Evolutionary conservation across 2,797 vertebrate genomes (phyloP).

Genomic region (Valencia hispanica): DNA sequence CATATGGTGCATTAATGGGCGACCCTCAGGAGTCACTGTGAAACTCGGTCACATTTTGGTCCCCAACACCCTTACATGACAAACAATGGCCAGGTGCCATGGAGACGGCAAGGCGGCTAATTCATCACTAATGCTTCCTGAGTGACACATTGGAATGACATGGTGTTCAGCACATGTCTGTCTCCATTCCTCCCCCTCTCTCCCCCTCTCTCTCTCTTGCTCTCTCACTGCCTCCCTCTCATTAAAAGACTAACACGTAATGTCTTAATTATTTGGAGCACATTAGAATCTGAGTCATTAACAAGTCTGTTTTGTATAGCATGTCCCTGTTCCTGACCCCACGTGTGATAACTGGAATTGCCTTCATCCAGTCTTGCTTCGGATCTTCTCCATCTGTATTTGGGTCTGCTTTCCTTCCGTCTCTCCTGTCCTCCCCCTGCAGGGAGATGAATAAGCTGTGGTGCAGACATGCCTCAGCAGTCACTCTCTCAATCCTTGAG

Average conservation of each 20-base stretch:
- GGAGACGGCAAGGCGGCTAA: slow-evolving; percentile 56
- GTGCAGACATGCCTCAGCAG: slow-evolving; percentile 38
- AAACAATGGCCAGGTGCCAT: slow-evolving; percentile 66
- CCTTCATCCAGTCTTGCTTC: slow-evolving; percentile 11
- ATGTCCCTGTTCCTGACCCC: slow-evolving; percentile 31
- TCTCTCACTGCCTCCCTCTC: slow-evolving; percentile 40
- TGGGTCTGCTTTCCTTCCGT: slow-evolving; percentile 13
- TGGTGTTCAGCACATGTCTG: slow-evolving; percentile 5
- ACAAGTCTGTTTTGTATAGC: slow-evolving; percentile 48
- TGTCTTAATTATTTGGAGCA: slow-evolving; percentile 61
- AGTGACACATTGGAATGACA: slow-evolving; percentile 50
- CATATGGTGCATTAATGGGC: slow-evolving; percentile 11
- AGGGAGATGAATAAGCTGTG: slow-evolving; percentile 35
- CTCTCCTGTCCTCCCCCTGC: slow-evolving; percentile 14
- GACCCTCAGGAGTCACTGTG: slow-evolving; percentile 21
- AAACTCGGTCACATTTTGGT: slow-evolving; percentile 53
- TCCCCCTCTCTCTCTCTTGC: neutral
- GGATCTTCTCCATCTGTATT: slow-evolving; percentile 24
- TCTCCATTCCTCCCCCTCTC: neutral
- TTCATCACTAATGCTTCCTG: slow-evolving; percentile 37
- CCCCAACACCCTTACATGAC: slow-evolving; percentile 67
- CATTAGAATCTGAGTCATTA: slow-evolving; percentile 69
- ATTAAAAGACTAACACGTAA: slow-evolving; percentile 53
- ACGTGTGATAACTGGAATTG: slow-evolving; percentile 34
- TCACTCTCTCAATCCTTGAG: slow-evolving; percentile 49